Base-by-base conservation (phyloP, 2,888 invertebrate species). In the Erynnis tages region DNA sequence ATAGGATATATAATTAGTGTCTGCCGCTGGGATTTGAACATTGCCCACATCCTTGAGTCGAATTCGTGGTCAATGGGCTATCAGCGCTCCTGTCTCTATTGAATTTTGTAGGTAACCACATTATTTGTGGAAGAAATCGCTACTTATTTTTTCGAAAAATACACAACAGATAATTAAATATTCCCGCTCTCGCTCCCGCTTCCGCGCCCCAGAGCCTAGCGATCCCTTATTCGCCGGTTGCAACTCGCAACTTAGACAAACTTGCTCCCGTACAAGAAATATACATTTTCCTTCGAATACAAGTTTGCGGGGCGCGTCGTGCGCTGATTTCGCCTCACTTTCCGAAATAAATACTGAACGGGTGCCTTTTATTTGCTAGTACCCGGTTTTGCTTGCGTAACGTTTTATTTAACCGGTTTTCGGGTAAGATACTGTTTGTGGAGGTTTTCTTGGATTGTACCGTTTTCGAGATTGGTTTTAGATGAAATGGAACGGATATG, bases 241-340 rank as follows among this genome's bases (percentile, higher is more conserved):
- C 72, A 76, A 69, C 70, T 74, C 64, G 58, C 69, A 78, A 80
- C 74, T 79, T 71, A 76, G 76, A 71, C 76, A 69, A 80, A 76
- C 71, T 80, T 75, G 63, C 65, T 66, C 63, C 65, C 65, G 67
- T 69, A 73, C 73, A 76, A 71, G 75, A 77, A 82, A 83, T 79
- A 73, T 77, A 79, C 76, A 76, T 81, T 77, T 80, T 76, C 72
- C 66, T 65, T 67, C 70, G 70, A 71, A 73, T 67, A 70, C 71
- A 80, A 82, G 70, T 82, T 77, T 69, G 67, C 63, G 67, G 64
- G 65, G 54, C 58, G 54, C 50, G 63, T 58, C 61, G 61, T 58
- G 66, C 69, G 66, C 68, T 75, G 76, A 76, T 76, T 78, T 70
- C 62, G 55, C 61, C 62, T 68, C 73, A 72, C 73, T 72, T 66